Base-by-base conservation (phyloP, 2,113 vertebrate genomes). In the Prinia subflava region DNA sequence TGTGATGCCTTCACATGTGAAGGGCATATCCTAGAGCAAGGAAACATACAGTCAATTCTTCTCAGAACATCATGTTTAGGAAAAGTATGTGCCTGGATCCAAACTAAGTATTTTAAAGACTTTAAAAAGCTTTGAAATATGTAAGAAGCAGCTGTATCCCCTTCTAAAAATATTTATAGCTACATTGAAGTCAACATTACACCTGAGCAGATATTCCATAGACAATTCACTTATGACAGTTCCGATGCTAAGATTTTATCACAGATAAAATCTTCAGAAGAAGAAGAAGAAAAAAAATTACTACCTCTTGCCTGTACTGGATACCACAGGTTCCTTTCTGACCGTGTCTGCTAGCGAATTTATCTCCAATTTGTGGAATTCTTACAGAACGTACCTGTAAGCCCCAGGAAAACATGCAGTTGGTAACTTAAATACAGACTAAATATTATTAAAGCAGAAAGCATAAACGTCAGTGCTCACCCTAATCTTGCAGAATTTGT, bases 401-500 rank as follows among this genome's bases (percentile, higher is more conserved):
- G 78, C 59, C 97, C 96, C 7, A 74, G 5, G 53, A 93, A 94
- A 92, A 90, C 22, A 44, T 49, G 33, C 56, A 41, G 13, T 24
- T 35, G 39, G 23, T 92, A 69, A 91, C 18, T 75, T 23, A 65
- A 59, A 64, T 5, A 11, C 15, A 56, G 35, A 64, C 19, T 24
- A 79, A 63, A 70, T 59, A 12, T 1, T 0, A 37, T 13, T n/a
- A 44, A 9, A 59, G 42, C 10, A 71, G 35, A 70, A 88, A 74
- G 57, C 30, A 37, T 0, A 2, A 3, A 69, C 0, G 0, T 30
- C 13, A 44, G 35, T n/a, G 87, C 99, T 98, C 90, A 99, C 99
- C 98, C 99, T 97, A 78, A 99, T 99, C 97, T 99, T 99, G 97
- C 99, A 99, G 98, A 99, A 99, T 92, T 99, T 99, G 97, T 99